Evolutionary conservation across 2,797 vertebrate genomes (phyloP).

Genomic region (Heliangelus exortis): DNA sequence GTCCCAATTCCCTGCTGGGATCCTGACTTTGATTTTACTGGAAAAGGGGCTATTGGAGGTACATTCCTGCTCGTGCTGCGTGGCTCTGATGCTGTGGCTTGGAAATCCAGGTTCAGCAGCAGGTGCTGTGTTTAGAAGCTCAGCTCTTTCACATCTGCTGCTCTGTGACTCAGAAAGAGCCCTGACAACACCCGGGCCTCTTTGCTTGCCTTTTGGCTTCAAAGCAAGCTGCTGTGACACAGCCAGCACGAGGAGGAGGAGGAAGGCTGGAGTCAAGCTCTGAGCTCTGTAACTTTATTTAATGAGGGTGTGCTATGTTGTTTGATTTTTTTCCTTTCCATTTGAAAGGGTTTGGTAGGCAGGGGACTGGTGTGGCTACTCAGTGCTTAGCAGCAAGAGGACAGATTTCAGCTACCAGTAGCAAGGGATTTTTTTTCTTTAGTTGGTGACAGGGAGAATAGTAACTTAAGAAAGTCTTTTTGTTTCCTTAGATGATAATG

Average conservation of each 20-base stretch:
- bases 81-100: background rate
- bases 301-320: background rate
- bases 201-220: background rate
- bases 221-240: background rate
- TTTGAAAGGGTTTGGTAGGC: background rate
- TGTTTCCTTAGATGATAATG: background rate
- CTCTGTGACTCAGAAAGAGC: background rate
- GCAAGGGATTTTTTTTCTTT: background rate
- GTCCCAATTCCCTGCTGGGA: background rate
- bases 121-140: conserved; percentile 12
- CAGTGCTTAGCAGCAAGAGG: background rate
- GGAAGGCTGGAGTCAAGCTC: background rate
- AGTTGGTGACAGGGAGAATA: background rate
- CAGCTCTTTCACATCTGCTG: conserved; percentile 11
- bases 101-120: conserved; percentile 27
- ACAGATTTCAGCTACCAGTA: background rate
- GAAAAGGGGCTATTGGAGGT: background rate
- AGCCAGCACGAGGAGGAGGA: background rate
- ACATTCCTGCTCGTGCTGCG: background rate
- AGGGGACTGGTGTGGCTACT: background rate
- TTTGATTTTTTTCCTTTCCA: background rate
- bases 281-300: background rate
- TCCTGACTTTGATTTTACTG: background rate
- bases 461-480: background rate
- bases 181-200: background rate